phyloP scores from a whole-genome alignment of 2,888 invertebrate species.

The Vesta saturnalis region DNA sequence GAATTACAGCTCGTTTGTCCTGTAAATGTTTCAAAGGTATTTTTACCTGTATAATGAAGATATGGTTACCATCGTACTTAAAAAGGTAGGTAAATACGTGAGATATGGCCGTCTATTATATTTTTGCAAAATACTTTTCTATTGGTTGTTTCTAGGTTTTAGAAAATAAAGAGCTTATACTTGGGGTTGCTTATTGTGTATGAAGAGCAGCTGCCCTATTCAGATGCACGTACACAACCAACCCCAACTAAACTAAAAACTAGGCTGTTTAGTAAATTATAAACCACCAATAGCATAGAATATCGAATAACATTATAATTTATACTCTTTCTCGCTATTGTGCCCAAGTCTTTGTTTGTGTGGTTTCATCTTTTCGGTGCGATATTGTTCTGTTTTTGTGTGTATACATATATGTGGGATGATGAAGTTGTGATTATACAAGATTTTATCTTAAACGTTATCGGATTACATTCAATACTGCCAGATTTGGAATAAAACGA shows the following conservation, averaged over 20 bases:
- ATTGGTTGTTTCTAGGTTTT: slow-evolving; percentile 33
- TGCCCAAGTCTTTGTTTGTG: slow-evolving; percentile 4
- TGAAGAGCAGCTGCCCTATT: slow-evolving; percentile 30
- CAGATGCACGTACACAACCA: slow-evolving; percentile 20
- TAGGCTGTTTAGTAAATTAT: slow-evolving; percentile 35
- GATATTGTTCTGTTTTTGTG: too few relatives aligned
- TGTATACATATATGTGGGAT: too few relatives aligned
- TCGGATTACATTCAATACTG: too few relatives aligned
- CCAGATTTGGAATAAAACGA: too few relatives aligned
- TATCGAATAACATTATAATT: slow-evolving; percentile 43
- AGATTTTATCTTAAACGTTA: too few relatives aligned
- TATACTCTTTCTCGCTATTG: slow-evolving; percentile 5
- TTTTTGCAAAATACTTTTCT: slow-evolving; percentile 32
- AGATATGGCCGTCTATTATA: slow-evolving; percentile 33
- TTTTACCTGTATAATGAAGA: too few relatives aligned
- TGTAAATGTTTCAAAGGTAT: too few relatives aligned
- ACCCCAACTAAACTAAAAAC: slow-evolving; percentile 32
- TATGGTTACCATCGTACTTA: too few relatives aligned
- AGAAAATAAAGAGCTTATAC: slow-evolving; percentile 21
- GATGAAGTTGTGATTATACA: too few relatives aligned
- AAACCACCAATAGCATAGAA: slow-evolving; percentile 37
- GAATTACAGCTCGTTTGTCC: too few relatives aligned
- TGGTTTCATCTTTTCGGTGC: background rate
- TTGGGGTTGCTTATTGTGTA: slow-evolving; percentile 24
- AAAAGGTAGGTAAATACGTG: too few relatives aligned